A percentile compares a stretch with the other conserved stretches of the same genome.
Evolutionary conservation across 2,888 invertebrate genomes (phyloP).

Genomic region (Siphonodentalium dalli): DNA sequence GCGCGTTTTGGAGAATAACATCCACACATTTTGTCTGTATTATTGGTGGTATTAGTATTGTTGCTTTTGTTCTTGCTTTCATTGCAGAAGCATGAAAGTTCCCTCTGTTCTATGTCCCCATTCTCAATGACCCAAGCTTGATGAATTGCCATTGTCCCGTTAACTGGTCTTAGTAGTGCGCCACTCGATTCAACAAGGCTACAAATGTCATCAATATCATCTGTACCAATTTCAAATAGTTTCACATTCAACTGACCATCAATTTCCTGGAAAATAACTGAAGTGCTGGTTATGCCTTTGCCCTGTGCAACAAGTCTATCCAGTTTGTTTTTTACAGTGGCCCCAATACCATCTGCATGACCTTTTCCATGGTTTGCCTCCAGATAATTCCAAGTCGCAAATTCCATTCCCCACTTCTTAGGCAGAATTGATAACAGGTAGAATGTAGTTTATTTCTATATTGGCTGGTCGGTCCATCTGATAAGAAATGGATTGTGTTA

Average conservation of each 20-base stretch:
- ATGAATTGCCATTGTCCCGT: constrained; percentile 3
- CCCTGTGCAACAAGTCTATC: too few species aligned
- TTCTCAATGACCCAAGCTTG: background rate
- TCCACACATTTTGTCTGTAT: background rate
- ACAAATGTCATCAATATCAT: constrained; percentile 47
- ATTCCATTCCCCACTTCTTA: too few species aligned
- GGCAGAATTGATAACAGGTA: constrained; percentile 29
- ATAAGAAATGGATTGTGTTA: constrained; percentile 30
- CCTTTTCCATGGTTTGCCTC: too few species aligned
- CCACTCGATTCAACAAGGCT: constrained; percentile 40
- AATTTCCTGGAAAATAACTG: constrained; percentile 13
- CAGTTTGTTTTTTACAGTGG: too few species aligned
- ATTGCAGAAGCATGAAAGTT: constrained; percentile 1
- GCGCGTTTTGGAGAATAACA: background rate
- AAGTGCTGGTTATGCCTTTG: constrained; percentile 2
- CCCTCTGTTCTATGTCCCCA: background rate
- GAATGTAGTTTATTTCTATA: constrained; percentile 60
- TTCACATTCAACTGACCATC: constrained; percentile 36
- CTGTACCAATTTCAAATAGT: constrained; percentile 53
- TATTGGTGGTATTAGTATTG: too few species aligned
- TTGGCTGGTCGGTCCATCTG: constrained; percentile 56
- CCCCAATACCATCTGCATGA: too few species aligned
- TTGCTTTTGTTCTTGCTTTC: too few species aligned
- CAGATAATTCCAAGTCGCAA: too few species aligned
- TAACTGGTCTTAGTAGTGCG: constrained; percentile 22